Base-by-base conservation (phyloP, 2,797 vertebrate genomes). In the Halcyon badia region DNA sequence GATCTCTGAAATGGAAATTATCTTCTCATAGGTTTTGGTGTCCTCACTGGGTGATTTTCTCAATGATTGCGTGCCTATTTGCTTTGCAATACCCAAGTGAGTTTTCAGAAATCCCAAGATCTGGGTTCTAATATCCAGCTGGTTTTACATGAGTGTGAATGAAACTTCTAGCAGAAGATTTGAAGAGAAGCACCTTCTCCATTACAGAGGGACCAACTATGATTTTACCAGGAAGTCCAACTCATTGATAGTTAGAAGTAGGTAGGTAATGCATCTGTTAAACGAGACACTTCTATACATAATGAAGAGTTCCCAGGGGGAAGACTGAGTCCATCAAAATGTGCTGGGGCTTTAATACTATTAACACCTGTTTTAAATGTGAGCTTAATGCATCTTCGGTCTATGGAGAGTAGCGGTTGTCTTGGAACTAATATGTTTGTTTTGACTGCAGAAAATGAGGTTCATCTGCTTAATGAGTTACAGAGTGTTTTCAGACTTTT, bases 391-490 rank as follows among this genome's bases (percentile, higher is more conserved):
- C 35, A 65, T 31, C 60, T 52, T 65, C 78, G 79, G 41, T 31
- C 72, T 60, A 15, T 44, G 72, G 44, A 83, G 65, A 75, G 35
- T 12, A 62, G 14, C 1, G 0, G 11, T n/a, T 87, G 44, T 82
- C 75, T 90, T 69, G 65, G 69, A 85, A 89, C 42, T 25, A 58
- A 11, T 48, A 24, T 37, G 26, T 62, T 82, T 86, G 52, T 86
- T 90, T 86, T 51, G 70, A 87, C 65, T 82, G 66, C 51, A 69
- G 56, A 89, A 82, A 87, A 80, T 77, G 20, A 90, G 42, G 54
- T 71, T 96, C 19, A 49, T 71, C 48, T 87, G 71, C 78, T 77
- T 85, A 83, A 75, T 58, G 78, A 91, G 35, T 75, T 87, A 48
- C 3, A 51, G 46, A 70, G 48, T 28, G n/a, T n/a, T 84, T 66